Evolutionary conservation across 2,888 invertebrate species (phyloP).

Genomic region (Hydrotaea cyrtoneurina): DNA sequence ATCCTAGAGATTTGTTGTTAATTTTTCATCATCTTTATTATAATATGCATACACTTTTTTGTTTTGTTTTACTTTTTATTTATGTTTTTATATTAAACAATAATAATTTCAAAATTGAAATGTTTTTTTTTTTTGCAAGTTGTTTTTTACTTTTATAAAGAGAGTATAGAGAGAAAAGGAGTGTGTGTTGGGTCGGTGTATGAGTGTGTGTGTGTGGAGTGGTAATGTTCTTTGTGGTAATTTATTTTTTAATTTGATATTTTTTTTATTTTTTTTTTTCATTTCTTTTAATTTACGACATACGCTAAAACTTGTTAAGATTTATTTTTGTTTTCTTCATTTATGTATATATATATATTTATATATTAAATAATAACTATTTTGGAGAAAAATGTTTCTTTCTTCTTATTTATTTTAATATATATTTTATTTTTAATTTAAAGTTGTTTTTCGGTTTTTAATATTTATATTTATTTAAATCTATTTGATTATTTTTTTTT

Average conservation of each 20-base stretch:
- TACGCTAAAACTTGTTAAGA: conserved; percentile 59
- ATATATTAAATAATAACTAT: conserved; percentile 71
- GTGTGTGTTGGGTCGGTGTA: conserved; percentile 18
- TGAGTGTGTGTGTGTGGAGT: conserved; percentile 41
- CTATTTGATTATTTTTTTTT: conserved; percentile 56
- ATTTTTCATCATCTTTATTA: conserved; percentile 5
- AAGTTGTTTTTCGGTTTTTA: conserved; percentile 69
- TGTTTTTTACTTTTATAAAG: conserved; percentile 16
- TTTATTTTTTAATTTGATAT: conserved; percentile 59
- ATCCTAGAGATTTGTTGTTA: conserved; percentile 65
- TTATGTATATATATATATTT: conserved; percentile 59
- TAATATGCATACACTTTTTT: conserved; percentile 60
- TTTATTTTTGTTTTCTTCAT: conserved; percentile 37
- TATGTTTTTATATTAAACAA: conserved; percentile 49
- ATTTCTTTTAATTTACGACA: conserved; percentile 61
- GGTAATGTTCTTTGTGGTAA: conserved; percentile 38
- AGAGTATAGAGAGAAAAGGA: conserved; percentile 44
- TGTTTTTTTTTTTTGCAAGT: conserved; percentile 30
- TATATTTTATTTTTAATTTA: conserved; percentile 52
- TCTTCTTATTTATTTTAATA: conserved; percentile 53
- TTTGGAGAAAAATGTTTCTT: conserved; percentile 69
- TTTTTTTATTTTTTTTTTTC: conserved; percentile 68
- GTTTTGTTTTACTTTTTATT: conserved; percentile 33
- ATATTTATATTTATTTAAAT: conserved; percentile 68
- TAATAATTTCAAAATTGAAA: conserved; percentile 63